Base-by-base conservation (phyloP, 2,888 invertebrate genomes). In the Didymodactylos carnosus region DNA sequence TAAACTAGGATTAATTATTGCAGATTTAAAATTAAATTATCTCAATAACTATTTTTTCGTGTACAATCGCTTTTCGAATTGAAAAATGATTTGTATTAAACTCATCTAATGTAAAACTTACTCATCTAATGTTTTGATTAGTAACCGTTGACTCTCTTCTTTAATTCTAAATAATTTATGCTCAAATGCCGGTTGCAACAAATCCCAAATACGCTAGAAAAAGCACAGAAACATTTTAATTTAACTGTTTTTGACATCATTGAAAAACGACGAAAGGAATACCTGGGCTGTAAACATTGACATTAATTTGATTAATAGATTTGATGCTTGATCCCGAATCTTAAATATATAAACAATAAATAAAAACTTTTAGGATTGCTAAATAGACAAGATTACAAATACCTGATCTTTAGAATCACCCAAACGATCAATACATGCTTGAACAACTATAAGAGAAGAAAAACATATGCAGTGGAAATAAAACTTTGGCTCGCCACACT, bases 271-370 rank as follows among this genome's bases (percentile, higher is more conserved):
- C n/a, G n/a, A n/a, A n/a, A 29, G 1, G 8, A 10, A 16, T 62
- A 62, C 62, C n/a, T 35, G 76, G 88, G 89, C 76, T 86, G 89
- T 89, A 76, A 88, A 88, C 77, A 88, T 87, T 83, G 89, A 88
- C 86, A 90, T 87, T 77, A 90, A 84, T 82, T 89, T 89, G 76
- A 88, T 84, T 77, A 91, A 83, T 76, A 90, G 84, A 76, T 88
- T 82, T 80, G 90, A 89, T 16, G 90, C 88, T 81, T 89, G 89
- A 79, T 90, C 89, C 78, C 90, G 85, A 6, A 89, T 88, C 77
- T 87, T n/a, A 62, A 35, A 19, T 2, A 62, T 3, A 51, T 13
- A n/a, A 51, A 35, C 19, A 19, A 35, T 5, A 62, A 14, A 35
- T 10, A 14, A n/a, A n/a, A n/a, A n/a, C n/a, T n/a, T n/a, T n/a